Evolutionary conservation across 2,113 vertebrate genomes (phyloP).

Genomic region (Prionailurus bengalensis): DNA sequence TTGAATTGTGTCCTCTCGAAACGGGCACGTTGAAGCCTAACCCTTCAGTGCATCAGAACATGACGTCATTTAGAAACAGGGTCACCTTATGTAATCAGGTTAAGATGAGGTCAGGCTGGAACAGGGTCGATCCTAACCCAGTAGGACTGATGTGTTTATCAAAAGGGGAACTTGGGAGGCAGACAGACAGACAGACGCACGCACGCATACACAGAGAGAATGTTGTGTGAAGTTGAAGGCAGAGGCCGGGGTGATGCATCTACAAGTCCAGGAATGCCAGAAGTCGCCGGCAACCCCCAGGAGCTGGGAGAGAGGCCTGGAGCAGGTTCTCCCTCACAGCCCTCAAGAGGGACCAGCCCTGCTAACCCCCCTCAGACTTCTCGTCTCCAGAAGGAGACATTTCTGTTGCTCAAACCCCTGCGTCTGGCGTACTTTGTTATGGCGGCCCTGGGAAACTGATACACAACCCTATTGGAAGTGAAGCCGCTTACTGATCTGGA

Average conservation of each 20-base stretch:
- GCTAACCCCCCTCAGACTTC: neutral
- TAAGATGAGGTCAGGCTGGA: neutral
- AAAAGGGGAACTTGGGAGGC: neutral
- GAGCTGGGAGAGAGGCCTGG: neutral
- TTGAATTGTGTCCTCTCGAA: neutral
- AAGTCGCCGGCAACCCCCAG: neutral
- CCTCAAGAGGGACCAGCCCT: neutral
- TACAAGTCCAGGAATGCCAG: neutral
- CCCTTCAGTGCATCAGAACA: neutral
- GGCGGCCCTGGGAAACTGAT: too few relatives aligned
- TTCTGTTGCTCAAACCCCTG: neutral
- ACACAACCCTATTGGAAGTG: accelerated
- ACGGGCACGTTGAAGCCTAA: neutral
- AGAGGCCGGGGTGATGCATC: neutral
- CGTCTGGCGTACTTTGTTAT: neutral
- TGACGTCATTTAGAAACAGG: neutral
- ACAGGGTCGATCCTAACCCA: neutral
- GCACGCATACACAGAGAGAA: neutral
- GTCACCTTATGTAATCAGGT: neutral
- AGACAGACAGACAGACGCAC: neutral
- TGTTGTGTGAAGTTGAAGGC: neutral
- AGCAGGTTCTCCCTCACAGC: neutral
- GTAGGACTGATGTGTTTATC: neutral
- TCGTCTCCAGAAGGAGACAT: neutral
- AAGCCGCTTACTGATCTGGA: neutral